A percentile compares a stretch with the other conserved stretches of the same genome.
phyloP scores from a whole-genome alignment of 2,797 vertebrate genomes.

The Tauraco hartlaubi region DNA sequence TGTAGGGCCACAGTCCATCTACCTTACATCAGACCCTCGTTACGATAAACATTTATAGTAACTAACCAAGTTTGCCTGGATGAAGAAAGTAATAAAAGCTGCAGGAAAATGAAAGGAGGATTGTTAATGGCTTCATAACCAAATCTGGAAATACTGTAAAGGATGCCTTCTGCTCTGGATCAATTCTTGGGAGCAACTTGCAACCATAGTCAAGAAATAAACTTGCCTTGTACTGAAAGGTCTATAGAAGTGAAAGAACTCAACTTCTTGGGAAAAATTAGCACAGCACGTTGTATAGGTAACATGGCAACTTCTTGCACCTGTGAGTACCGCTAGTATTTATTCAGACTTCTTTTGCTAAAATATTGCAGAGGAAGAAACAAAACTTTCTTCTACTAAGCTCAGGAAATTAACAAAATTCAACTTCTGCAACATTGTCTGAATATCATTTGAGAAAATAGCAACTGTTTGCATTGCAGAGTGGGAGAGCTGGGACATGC shows the following conservation, averaged over 20 bases:
- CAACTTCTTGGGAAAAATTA: neutral
- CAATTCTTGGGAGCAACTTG: neutral
- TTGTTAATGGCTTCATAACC: neutral
- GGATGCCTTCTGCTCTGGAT: neutral
- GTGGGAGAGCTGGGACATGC: neutral
- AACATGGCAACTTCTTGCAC: neutral
- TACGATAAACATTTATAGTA: neutral
- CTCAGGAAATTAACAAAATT: neutral
- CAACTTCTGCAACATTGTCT: neutral
- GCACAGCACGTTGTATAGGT: neutral
- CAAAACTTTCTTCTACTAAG: neutral
- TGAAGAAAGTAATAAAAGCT: neutral
- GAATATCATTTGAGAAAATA: neutral
- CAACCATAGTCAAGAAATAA: neutral
- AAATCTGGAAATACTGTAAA: neutral
- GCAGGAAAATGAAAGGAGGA: neutral
- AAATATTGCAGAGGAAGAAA: neutral
- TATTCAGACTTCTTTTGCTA: neutral
- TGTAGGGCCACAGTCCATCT: accelerated
- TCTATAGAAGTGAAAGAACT: neutral
- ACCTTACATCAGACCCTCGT: neutral
- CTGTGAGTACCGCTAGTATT: neutral
- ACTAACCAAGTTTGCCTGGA: neutral
- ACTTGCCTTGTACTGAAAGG: neutral
- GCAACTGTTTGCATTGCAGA: neutral